Base-by-base conservation (phyloP, 2,113 vertebrate species). In the Mungos mungo region DNA sequence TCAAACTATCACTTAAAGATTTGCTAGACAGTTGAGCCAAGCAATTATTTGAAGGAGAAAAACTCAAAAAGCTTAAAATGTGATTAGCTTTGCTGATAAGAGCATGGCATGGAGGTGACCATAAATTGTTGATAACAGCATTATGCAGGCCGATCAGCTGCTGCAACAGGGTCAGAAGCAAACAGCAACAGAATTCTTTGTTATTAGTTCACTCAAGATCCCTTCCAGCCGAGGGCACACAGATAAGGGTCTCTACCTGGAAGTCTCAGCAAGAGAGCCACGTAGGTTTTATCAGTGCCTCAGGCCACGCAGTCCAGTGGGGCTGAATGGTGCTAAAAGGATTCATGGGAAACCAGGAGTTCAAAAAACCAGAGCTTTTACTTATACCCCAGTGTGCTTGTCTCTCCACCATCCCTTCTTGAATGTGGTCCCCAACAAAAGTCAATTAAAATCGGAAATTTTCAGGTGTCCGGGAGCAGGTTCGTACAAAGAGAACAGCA, bases 81-180 rank as follows among this genome's bases (percentile, higher is more conserved):
- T 41, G 96, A 68, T 96, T 82, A 93, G 94, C 92, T 79, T 54
- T 95, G 88, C 71, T 63, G 89, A 93, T 93, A 96, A 95, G 16
- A 81, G 57, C 66, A 19, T 33, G 18, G 69, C 89, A 50, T 38
- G 33, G 27, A 57, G 87, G 92, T 86, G 95, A 85, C 52, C 66
- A 68, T 93, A 68, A 66, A 86, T 68, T 68, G 63, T 87, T 86
- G 72, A 74, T 79, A 85, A 74, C n/a, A 35, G 88, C 85, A 85
- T 54, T 25, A 35, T 19, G n/a, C 14, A 54, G 89, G 74, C 50
- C 88, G 63, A 35, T 69, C 85, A 71, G 89, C 82, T 81, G 38
- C 50, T 18, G 23, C 14, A 6, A 52, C 16, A n/a, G 33, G 65
- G 38, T 54, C 52, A 27, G 68, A 76, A 72, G 81, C 60, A 65